A percentile compares a stretch with the other conserved stretches of the same genome.
These are phyloP conservation scores for Chaetogeoica ovagalla DNA, from an alignment of 2,888 invertebrate genomes.

Conservation along the genomic window DNA sequence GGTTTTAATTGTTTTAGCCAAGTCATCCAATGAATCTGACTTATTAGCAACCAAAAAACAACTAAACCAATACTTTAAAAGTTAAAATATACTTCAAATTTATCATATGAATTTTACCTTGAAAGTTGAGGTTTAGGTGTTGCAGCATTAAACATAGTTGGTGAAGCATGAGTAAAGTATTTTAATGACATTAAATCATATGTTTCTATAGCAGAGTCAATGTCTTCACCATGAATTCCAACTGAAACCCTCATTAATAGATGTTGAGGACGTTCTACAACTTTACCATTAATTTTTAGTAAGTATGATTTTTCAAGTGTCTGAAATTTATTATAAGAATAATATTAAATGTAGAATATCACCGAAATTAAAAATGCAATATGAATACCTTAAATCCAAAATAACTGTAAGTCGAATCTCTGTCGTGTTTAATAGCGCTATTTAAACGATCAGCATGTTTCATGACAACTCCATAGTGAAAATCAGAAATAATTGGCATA, in stretches of 20 bases:
- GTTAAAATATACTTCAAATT: background rate
- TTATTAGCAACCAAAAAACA: slow-evolving; percentile 94
- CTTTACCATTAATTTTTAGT: slow-evolving; percentile 86
- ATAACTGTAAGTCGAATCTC: slow-evolving; percentile 95
- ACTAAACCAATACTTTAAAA: slow-evolving; percentile 60
- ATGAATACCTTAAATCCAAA: slow-evolving; percentile 87
- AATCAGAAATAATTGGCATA: slow-evolving; percentile 85
- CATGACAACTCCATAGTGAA: slow-evolving; percentile 78
- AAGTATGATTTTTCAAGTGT: slow-evolving; percentile 95
- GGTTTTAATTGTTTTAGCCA: slow-evolving; percentile 86
- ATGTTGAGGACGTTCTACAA: slow-evolving; percentile 95
- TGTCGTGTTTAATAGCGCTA: slow-evolving; percentile 93
- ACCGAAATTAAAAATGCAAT: background rate
- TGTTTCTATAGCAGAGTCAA: slow-evolving; percentile 90
- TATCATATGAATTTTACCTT: slow-evolving; percentile 61
- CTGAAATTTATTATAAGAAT: slow-evolving; percentile 58
- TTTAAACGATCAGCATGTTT: slow-evolving; percentile 87
- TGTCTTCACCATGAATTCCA: slow-evolving; percentile 93
- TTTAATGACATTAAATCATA: slow-evolving; percentile 93
- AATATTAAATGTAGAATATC: slow-evolving; percentile 12
- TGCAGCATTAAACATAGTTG: slow-evolving; percentile 94
- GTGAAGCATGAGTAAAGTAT: slow-evolving; percentile 97
- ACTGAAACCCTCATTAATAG: slow-evolving; percentile 98
- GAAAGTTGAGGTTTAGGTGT: slow-evolving; percentile 90
- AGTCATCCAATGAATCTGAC: slow-evolving; percentile 93